phyloP scores from a whole-genome alignment of 2,797 vertebrate genomes.

The Atherinosoma microstoma region DNA sequence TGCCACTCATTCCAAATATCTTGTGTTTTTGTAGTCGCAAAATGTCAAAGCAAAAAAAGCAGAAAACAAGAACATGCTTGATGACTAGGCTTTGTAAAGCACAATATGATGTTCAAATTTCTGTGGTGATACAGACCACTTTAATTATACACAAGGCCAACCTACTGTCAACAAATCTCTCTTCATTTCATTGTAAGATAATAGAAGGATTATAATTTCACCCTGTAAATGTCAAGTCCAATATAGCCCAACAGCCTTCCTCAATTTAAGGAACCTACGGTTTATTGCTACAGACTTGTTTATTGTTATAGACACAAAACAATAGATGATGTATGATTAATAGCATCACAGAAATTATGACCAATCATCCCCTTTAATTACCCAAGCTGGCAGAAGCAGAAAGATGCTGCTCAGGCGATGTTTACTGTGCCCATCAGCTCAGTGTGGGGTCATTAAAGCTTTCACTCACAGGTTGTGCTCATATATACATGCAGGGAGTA shows the following conservation, averaged over 20 bases:
- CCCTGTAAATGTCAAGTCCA: neutral
- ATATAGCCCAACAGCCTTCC: neutral
- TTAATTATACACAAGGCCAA: neutral
- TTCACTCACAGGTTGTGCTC: constrained; percentile 38
- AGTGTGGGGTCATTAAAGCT: constrained; percentile 51
- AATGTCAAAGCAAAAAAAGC: constrained; percentile 9
- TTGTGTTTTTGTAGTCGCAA: constrained; percentile 4
- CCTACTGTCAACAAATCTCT: neutral
- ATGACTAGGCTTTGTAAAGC: neutral
- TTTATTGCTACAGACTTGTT: constrained; percentile 23
- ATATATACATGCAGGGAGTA: constrained; percentile 39
- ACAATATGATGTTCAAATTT: neutral
- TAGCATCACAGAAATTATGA: constrained; percentile 13
- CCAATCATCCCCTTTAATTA: constrained; percentile 31
- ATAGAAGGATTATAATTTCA: neutral
- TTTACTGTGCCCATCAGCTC: constrained; percentile 53
- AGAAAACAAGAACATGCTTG: neutral
- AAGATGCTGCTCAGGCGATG: constrained; percentile 40
- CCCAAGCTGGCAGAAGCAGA: constrained; percentile 11
- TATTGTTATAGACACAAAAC: neutral
- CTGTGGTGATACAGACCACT: neutral
- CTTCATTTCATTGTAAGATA: neutral
- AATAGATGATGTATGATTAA: constrained; percentile 30
- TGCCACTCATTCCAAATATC: constrained; percentile 26
- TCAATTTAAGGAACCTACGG: neutral